phyloP scores from a whole-genome alignment of 2,797 vertebrate species.

The Sebastes cheni region DNA sequence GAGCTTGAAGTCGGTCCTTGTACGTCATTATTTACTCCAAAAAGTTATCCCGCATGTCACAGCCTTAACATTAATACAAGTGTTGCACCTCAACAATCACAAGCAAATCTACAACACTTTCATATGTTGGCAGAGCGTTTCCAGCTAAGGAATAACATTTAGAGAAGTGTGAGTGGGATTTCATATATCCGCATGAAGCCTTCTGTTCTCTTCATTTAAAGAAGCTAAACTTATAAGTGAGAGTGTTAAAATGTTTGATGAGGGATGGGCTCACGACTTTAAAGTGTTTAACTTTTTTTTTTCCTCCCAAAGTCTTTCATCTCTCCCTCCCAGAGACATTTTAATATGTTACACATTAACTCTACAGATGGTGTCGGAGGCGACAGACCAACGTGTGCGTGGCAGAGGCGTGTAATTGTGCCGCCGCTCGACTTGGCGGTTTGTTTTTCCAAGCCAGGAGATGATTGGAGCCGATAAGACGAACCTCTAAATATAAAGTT shows the following conservation, averaged over 20 bases:
- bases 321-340: conserved; percentile 59
- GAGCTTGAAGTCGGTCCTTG: background rate
- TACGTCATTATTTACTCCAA: background rate
- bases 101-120: conserved; percentile 37
- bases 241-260: conserved; percentile 65
- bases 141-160: conserved; percentile 7
- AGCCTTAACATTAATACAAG: background rate
- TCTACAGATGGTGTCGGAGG: conserved; percentile 67
- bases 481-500: conserved; percentile 84
- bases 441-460: conserved; percentile 71
- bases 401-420: conserved; percentile 72
- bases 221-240: conserved; percentile 47
- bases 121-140: conserved; percentile 13
- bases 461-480: conserved; percentile 80
- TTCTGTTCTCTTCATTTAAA: conserved; percentile 39
- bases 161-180: conserved; percentile 34
- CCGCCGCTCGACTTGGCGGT: conserved; percentile 61
- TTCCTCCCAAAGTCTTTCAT: conserved; percentile 62
- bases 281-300: conserved; percentile 39
- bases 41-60: background rate
- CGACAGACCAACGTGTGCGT: conserved; percentile 50
- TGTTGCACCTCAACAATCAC: conserved; percentile 31
- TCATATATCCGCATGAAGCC: conserved; percentile 30
- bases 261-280: conserved; percentile 57
- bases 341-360: conserved; percentile 73